Evolutionary conservation across 30 jellyfish, hydroid and myxozoan genomes (phyloP), one percentile per base, ranked within the genome.

Genomic region (Turritopsis rubra): DNA sequence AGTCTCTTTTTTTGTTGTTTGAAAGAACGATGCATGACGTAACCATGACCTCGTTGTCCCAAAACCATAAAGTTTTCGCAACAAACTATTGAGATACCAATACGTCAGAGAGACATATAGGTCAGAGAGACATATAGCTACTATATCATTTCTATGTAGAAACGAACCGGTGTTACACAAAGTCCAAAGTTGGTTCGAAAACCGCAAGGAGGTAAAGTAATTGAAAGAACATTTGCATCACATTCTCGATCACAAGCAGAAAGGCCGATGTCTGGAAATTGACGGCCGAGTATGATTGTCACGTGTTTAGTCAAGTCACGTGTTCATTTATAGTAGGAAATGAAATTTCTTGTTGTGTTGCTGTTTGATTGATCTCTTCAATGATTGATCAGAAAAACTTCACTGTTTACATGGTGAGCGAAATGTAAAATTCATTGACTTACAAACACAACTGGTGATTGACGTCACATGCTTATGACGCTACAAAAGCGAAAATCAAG

Each of bases 121-220:
- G n/a, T n/a, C n/a, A n/a, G n/a, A n/a, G n/a, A n/a, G n/a, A n/a
- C n/a, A n/a, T n/a, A n/a, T n/a, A n/a, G n/a, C n/a, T n/a, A n/a
- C 29, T 66, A 9, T 3, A 22, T 25, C 7, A 22, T 3, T 74
- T 24, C 65, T 24, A 0, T 74, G 23, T 21, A 74, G 82, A 74
- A 74, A 52, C 65, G 54, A 7, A 19, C 65, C n/a, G 65, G 54
- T 9, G 54, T 30, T 13, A 74, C 53, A 22, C 82, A 74, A 74
- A 74, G 82, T 52, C 82, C 82, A n/a, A 74, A 74, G 60, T 52
- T 74, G 41, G 26, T 52, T 21, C 82, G 82, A 8, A 74, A 68
- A 68, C 77, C 28, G 9, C 77, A 74, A 29, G 20, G 18, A 16
- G 82, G 65, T n/a, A 26, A n/a, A 30, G 18, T 65, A 21, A 24